Evolutionary conservation across 2,113 vertebrate genomes (phyloP).

Genomic region (Sminthopsis crassicaudata): DNA sequence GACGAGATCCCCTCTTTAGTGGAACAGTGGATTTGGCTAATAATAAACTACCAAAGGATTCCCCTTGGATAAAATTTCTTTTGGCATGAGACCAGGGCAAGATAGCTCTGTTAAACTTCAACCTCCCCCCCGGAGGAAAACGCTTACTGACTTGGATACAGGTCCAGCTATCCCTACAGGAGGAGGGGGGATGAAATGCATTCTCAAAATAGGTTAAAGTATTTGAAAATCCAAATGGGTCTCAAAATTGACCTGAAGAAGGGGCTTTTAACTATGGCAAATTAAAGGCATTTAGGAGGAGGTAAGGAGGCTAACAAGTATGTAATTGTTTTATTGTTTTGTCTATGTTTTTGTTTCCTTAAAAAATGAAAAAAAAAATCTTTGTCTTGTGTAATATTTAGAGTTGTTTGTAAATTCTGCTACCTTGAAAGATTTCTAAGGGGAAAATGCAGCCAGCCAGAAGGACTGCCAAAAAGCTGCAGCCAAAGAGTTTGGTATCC

Average conservation of each 20-base stretch:
- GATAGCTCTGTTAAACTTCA: neutral
- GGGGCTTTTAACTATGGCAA: neutral
- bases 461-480: neutral
- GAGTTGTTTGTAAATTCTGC: neutral
- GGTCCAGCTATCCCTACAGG: too few species aligned
- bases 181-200: neutral
- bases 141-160: neutral
- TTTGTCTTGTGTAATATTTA: neutral
- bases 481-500: neutral
- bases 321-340: neutral
- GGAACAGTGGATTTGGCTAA: neutral
- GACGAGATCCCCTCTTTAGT: too few species aligned
- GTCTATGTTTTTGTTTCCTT: neutral
- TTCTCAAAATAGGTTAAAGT: neutral
- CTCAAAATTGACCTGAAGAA: neutral
- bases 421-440: neutral
- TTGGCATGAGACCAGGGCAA: neutral
- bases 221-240: neutral
- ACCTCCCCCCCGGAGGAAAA: neutral
- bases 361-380: neutral
- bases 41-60: neutral
- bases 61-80: neutral
- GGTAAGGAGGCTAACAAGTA: neutral
- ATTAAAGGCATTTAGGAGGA: neutral
- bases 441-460: neutral